Evolutionary conservation across 2,113 vertebrate genomes (phyloP), one percentile per base, ranked within the genome.

Genomic region (Alethe castanea): DNA sequence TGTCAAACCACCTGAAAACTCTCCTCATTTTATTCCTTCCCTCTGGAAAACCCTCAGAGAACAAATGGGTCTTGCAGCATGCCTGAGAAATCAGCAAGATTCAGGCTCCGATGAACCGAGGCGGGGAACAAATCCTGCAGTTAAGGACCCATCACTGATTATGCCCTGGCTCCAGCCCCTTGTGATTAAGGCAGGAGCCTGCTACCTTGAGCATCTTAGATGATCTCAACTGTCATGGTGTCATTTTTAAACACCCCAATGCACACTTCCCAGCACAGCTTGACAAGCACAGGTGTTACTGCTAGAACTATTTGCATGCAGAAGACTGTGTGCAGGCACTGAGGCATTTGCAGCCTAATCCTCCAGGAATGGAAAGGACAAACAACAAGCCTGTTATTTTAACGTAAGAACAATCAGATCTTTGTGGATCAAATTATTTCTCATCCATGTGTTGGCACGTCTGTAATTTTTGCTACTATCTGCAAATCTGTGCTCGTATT

Each of bases 51-150:
- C 20, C 67, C 40, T 93, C 78, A 82, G 87, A 96, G 82, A 96
- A 91, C 74, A 94, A 93, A 79, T 44, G 62, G 53, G 19, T 90
- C 90, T 85, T 84, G 67, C 7, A 2, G 31, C 48, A 90, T 52
- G 79, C 71, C 54, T 94, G 81, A 92, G 91, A 96, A 87, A 90
- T 95, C 92, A 91, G 88, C 61, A 78, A 93, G 69, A 82, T 94
- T 95, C 79, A 82, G 57, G 69, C 82, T 88, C 60, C 40, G 0
- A 28, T 83, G 87, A 94, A 86, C 74, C 4, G 19, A 95, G 65
- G 81, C 17, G 0, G 31, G n/a, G 80, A 94, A 48, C n/a, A 85
- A 95, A 92, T 74, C 71, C 74, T 90, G 25, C 83, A 29, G 87
- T 82, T 90, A 94, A 95, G 81, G 61, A 86, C 65, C 74, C 83